Percentiles rank a stretch among this genome's conserved stretches.
Evolutionary conservation across 2,888 invertebrate genomes (phyloP).

Genomic region (Napeogenes inachia): DNA sequence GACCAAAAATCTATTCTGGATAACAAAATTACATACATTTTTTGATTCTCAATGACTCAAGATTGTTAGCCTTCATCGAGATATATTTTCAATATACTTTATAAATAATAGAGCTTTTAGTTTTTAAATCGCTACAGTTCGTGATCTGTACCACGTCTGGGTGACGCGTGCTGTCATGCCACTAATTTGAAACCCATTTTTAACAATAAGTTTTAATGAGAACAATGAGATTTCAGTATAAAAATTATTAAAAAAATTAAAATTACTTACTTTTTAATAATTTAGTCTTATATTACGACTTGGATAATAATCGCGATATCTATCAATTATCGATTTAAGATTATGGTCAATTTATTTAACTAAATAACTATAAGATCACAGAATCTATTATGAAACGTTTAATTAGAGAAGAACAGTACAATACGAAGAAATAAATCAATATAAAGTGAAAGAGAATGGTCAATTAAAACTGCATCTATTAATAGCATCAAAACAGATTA

Average conservation of each 20-base stretch:
- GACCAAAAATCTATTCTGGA: no score
- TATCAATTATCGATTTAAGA: no score
- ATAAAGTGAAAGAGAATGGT: conserved; percentile 15
- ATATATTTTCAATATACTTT: no score
- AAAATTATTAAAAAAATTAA: no score
- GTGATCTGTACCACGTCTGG: conserved; percentile 15
- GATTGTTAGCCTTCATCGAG: no score
- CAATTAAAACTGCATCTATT: conserved; percentile 27
- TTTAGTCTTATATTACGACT: no score
- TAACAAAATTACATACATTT: no score
- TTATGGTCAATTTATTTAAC: neutral
- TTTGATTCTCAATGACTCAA: no score
- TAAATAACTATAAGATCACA: neutral
- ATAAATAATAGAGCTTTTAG: no score
- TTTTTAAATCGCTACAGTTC: conserved; percentile 8
- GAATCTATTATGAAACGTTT: neutral
- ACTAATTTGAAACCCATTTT: conserved; percentile 23
- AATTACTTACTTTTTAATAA: no score
- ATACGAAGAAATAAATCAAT: conserved; percentile 1
- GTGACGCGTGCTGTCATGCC: conserved; percentile 26
- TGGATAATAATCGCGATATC: no score
- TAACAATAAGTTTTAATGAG: conserved; percentile 17
- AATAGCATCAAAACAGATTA: conserved; percentile 25
- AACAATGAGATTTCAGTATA: conserved; percentile 10
- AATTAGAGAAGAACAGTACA: neutral